Conservation (phyloP, 2,888 invertebrate genomes). For the Polylopha cassiicola region DNA sequence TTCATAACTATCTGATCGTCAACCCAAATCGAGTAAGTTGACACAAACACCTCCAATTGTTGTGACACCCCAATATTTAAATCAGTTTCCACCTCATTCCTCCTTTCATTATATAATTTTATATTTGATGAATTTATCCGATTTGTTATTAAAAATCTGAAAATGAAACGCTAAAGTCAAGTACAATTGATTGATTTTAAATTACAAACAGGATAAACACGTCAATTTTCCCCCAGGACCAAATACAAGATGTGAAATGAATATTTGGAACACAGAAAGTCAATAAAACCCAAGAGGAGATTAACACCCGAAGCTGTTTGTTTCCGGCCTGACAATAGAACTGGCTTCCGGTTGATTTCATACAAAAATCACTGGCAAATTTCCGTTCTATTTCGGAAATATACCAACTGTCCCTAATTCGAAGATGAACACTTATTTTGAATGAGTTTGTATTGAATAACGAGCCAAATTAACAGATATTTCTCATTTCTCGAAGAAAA, state of each 20-base stretch:
- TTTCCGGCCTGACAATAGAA: conserved; percentile 15
- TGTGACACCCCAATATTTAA: conserved; percentile 34
- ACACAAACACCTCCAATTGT: conserved; percentile 49
- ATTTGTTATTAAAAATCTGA: conserved; percentile 39
- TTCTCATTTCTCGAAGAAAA: too few relatives aligned
- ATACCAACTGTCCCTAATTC: too few relatives aligned
- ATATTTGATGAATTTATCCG: conserved; percentile 31
- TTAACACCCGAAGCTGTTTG: conserved; percentile 8
- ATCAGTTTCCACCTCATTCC: conserved; percentile 38
- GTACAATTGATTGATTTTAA: too few relatives aligned
- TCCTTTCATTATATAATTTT: conserved; percentile 40
- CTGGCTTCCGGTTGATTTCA: conserved; percentile 29
- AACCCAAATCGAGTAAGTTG: conserved; percentile 39
- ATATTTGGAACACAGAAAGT: conserved; percentile 5
- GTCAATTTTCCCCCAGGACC: too few relatives aligned
- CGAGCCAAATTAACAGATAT: too few relatives aligned
- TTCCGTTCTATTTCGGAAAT: conserved; percentile 14
- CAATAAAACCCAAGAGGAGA: conserved; percentile 11
- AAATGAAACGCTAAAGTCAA: too few relatives aligned
- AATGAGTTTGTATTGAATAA: too few relatives aligned
- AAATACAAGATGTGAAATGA: not conserved
- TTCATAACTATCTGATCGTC: conserved; percentile 28
- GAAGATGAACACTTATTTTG: too few relatives aligned
- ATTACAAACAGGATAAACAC: too few relatives aligned
- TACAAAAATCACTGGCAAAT: conserved; percentile 25